Conservation (phyloP, 53 echinoderm and acorn worm genomes). For the Holothuria leucospilota region DNA sequence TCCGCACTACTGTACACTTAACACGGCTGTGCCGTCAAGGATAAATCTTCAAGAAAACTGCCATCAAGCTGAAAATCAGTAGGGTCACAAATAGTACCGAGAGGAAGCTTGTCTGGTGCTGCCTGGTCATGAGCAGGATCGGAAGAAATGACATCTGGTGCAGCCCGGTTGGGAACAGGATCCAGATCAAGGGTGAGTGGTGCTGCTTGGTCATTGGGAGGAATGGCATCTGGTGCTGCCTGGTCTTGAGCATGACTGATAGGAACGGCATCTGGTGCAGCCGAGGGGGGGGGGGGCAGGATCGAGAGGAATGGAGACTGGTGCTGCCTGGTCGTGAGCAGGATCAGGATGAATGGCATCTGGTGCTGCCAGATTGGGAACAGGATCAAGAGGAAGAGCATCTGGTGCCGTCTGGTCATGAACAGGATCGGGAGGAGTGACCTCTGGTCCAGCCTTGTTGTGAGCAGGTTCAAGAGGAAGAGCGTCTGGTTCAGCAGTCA, state of each 20-base stretch:
- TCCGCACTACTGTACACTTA: too few relatives aligned
- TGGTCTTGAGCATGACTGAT: background rate
- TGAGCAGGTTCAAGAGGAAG: too few relatives aligned
- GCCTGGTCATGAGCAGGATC: background rate
- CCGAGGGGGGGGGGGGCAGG: background rate
- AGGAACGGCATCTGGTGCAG: background rate
- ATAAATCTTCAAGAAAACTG: too few relatives aligned
- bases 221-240: background rate
- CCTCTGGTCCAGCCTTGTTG: too few relatives aligned
- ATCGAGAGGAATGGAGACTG: background rate
- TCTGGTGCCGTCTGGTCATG: background rate
- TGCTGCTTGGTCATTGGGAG: background rate
- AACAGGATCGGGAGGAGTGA: background rate
- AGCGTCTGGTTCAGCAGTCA: background rate
- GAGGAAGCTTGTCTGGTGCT: too few relatives aligned
- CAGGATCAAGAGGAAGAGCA: background rate
- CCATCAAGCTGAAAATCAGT: too few relatives aligned
- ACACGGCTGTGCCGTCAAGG: too few relatives aligned
- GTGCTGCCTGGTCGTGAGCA: background rate
- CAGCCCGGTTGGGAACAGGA: background rate
- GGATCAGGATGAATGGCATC: too few relatives aligned
- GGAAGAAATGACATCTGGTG: background rate
- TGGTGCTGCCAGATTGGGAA: background rate
- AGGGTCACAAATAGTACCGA: too few relatives aligned
- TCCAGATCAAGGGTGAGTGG: background rate